Evolutionary conservation across 2,113 vertebrate species (phyloP), one percentile per base, ranked within the genome.

Genomic region (Pseudorectes ferrugineus): DNA sequence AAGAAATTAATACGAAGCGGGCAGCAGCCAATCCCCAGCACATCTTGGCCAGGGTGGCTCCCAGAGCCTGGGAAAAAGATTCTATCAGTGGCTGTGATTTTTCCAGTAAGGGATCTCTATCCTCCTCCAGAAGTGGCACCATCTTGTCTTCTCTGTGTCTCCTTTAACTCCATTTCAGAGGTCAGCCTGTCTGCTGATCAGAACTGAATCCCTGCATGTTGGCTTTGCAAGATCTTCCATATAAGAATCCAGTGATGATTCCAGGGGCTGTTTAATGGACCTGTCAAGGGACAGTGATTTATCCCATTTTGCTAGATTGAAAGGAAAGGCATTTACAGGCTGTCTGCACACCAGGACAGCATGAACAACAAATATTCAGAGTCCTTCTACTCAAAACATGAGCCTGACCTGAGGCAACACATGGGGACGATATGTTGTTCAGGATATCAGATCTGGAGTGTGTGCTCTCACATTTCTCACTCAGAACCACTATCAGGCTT

Each of bases 391-490:
- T 88, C 43, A 55, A 88, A 95, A 58, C 33, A 42, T 19, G 36
- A 93, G 36, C 75, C 40, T 79, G 72, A 76, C 85, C 71, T 2
- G 1, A 59, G 9, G 85, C 78, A 95, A 93, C 82, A 96, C 67
- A 58, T 71, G 85, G 88, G 54, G 55, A 83, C 1, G 36, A 92
- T 88, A 89, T 57, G 90, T 43, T 71, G 75, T n/a, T 88, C 51
- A 80, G 88, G 59, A 61, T 83, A 88, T 73, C 85, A 92, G 82
- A 90, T 92, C 86, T 83, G 67, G 21, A 85, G 42, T 7, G 38
- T 73, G 63, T 51, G 51, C 79, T 88, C 94, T 96, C 91, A 77
- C 65, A 85, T 92, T 96, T 88, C 91, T 90, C 85, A 31, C 68
- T 95, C 91, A 88, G 67, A 90, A 90, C 72, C 59, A 92, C 9